Percentiles rank a stretch among this genome's conserved stretches.
phyloP scores from a whole-genome alignment of 2,797 vertebrate genomes.

The Margarornis squamiger region DNA sequence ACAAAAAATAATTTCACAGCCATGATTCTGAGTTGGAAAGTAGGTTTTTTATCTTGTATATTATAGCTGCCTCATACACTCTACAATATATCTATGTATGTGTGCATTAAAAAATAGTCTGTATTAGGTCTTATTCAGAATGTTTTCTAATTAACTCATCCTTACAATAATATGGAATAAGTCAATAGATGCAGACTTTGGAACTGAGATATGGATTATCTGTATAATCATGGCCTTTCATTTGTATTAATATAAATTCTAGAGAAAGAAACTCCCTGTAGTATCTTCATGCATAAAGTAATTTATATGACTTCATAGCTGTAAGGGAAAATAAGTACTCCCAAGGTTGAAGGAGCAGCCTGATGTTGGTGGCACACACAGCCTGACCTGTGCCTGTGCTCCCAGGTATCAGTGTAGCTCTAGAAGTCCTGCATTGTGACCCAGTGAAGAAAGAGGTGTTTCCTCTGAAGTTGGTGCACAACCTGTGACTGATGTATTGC shows the following conservation, averaged over 20 bases:
- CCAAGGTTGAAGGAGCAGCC: not conserved
- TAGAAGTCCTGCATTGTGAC: not conserved
- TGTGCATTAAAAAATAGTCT: not conserved
- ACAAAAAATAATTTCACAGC: not conserved
- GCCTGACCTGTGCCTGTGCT: accelerated
- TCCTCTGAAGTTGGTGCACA: accelerated
- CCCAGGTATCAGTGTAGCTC: accelerated
- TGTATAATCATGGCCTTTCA: not conserved
- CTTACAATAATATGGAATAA: not conserved
- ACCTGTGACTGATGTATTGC: not conserved
- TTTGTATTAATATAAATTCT: not conserved
- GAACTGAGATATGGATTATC: not conserved
- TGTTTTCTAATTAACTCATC: not conserved
- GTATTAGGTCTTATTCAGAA: not conserved
- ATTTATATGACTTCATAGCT: not conserved
- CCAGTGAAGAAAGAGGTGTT: not conserved
- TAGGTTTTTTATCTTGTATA: not conserved
- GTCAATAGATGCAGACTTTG: not conserved
- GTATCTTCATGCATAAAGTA: not conserved
- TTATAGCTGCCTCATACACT: not conserved
- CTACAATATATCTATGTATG: not conserved
- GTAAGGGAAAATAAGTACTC: not conserved
- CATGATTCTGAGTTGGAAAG: not conserved
- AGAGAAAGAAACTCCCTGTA: not conserved
- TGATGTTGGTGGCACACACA: no score